Conservation (phyloP, 2,888 invertebrate species). For the Diplazon laetatorius region DNA sequence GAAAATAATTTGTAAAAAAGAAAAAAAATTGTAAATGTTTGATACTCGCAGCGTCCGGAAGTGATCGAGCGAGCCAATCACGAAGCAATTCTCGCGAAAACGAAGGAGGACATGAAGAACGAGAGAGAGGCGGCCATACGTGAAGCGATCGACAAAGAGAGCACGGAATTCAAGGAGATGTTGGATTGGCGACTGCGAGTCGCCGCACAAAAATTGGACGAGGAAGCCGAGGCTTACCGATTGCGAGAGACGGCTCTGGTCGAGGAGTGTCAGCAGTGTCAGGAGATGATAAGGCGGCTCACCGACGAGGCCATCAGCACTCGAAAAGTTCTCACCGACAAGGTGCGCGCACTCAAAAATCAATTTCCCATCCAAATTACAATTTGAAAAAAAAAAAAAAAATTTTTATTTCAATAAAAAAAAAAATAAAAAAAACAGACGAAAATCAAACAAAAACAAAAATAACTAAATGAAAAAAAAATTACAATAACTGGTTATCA, state of each 20-base stretch:
- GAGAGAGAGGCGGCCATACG: slow-evolving; percentile 85
- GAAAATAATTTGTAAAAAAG: not conserved
- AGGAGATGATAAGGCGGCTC: slow-evolving; percentile 87
- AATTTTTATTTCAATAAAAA: too few relatives aligned
- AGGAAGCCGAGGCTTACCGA: slow-evolving; percentile 83
- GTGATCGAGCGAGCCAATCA: slow-evolving; percentile 86
- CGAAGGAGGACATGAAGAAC: slow-evolving; percentile 87
- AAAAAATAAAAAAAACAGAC: too few relatives aligned
- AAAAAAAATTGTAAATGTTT: not conserved
- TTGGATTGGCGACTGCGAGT: slow-evolving; percentile 82
- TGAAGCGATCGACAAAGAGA: slow-evolving; percentile 84
- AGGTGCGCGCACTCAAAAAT: too few relatives aligned
- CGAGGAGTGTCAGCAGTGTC: slow-evolving; percentile 87
- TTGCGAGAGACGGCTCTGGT: slow-evolving; percentile 85
- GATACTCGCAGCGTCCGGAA: slow-evolving; percentile 83
- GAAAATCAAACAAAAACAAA: too few relatives aligned
- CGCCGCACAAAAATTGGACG: slow-evolving; percentile 79
- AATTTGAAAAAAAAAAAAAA: too few relatives aligned
- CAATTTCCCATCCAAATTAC: too few relatives aligned
- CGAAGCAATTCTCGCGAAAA: slow-evolving; percentile 87
- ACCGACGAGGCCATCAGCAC: slow-evolving; percentile 87
- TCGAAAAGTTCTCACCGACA: slow-evolving; percentile 83
- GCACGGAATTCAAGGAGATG: slow-evolving; percentile 83
- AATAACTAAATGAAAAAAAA: too few relatives aligned
- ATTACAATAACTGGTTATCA: too few relatives aligned